Conservation (phyloP, 2,113 vertebrate species). For the Sander vitreus region DNA sequence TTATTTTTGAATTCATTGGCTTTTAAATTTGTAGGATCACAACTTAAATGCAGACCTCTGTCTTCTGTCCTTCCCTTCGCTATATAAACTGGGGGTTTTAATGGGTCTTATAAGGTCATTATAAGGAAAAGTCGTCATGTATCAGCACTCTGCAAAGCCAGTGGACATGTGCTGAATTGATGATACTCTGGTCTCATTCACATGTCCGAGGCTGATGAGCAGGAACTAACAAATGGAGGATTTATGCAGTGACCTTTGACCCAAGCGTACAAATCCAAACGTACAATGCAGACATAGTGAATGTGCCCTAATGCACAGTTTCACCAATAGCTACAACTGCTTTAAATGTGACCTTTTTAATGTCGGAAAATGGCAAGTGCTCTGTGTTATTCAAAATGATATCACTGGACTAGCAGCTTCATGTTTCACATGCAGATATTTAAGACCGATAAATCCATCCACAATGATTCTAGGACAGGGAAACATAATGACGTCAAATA, state of each 20-base stretch:
- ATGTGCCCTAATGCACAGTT: slow-evolving; percentile 13
- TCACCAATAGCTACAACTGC: neutral
- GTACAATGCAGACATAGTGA: neutral
- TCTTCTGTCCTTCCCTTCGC: slow-evolving; percentile 38
- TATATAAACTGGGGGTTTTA: slow-evolving; percentile 15
- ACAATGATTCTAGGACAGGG: neutral
- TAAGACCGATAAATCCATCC: neutral
- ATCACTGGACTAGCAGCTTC: slow-evolving; percentile 1
- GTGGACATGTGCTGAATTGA: slow-evolving; percentile 57
- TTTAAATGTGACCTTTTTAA: neutral
- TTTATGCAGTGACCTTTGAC: slow-evolving; percentile 76
- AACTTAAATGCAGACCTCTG: neutral
- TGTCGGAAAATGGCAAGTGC: neutral
- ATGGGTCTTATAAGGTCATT: slow-evolving; percentile 51
- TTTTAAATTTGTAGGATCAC: neutral
- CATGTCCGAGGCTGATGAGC: slow-evolving; percentile 51
- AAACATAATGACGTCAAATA: neutral
- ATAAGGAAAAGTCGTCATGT: slow-evolving; percentile 56
- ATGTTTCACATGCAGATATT: neutral
- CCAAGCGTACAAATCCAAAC: slow-evolving; percentile 14
- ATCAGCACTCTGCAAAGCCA: slow-evolving; percentile 41
- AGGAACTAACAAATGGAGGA: slow-evolving; percentile 71
- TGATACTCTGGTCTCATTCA: slow-evolving; percentile 55
- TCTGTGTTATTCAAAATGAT: neutral
- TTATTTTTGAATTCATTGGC: neutral